A percentile compares a stretch with the other conserved stretches of the same genome.
Conservation (phyloP, 2,888 invertebrate species). For the Mylabris sibirica region DNA sequence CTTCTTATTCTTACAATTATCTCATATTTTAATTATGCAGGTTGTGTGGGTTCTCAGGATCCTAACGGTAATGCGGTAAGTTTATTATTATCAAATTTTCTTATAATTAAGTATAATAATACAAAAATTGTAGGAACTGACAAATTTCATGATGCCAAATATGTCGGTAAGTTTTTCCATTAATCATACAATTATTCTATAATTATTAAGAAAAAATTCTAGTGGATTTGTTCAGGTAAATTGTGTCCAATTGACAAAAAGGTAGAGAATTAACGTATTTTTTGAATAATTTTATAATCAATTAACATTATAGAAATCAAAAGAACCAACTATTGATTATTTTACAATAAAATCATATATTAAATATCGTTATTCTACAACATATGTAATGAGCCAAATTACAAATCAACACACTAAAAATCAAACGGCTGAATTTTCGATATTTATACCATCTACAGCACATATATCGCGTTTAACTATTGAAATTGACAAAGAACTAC, state of each 20-base stretch:
- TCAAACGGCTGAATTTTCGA: slow-evolving; percentile 64
- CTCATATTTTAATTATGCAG: not conserved
- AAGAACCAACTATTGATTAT: not conserved
- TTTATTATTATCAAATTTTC: not conserved
- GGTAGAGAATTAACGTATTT: too few species aligned
- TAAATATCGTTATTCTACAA: slow-evolving; percentile 66
- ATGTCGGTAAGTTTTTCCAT: not conserved
- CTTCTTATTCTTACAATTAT: too few species aligned
- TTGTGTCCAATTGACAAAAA: too few species aligned
- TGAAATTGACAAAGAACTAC: slow-evolving; percentile 66
- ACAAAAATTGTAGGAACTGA: not conserved
- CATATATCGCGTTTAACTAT: slow-evolving; percentile 72
- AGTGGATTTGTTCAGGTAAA: not conserved
- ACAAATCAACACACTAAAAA: slow-evolving; percentile 51
- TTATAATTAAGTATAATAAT: not conserved
- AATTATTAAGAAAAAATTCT: not conserved
- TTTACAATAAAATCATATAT: not conserved
- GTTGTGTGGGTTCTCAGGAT: not conserved
- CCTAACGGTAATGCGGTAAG: not conserved
- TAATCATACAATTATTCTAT: not conserved
- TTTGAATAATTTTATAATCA: slow-evolving; percentile 40
- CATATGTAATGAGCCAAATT: slow-evolving; percentile 69
- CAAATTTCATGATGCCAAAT: not conserved
- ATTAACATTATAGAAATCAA: not conserved
- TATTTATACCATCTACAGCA: slow-evolving; percentile 72